These are phyloP conservation scores for Caprella mutica DNA, from an alignment of 2,888 invertebrate species.

Conservation along the genomic window DNA sequence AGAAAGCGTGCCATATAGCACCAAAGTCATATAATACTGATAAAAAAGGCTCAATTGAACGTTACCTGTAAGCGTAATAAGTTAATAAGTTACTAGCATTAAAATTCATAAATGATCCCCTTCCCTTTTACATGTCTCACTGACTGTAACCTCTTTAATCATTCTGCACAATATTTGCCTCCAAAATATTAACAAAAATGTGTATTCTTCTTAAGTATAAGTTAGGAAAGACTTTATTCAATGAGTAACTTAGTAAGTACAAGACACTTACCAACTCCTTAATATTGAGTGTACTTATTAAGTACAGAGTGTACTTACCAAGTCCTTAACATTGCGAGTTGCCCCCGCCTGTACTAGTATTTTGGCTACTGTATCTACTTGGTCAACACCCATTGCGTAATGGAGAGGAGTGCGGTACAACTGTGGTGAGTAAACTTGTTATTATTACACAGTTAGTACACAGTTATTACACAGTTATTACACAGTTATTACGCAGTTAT, in stretches of 20 bases:
- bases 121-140: too few relatives aligned
- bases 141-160: too few relatives aligned
- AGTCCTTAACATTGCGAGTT: slow-evolving; percentile 67
- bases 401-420: slow-evolving; percentile 57
- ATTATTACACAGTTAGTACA: too few relatives aligned
- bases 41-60: too few relatives aligned
- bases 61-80: too few relatives aligned
- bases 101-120: too few relatives aligned
- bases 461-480: too few relatives aligned
- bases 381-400: slow-evolving; percentile 74
- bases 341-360: slow-evolving; percentile 72
- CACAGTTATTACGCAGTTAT: too few relatives aligned
- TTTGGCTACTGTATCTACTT: slow-evolving; percentile 66
- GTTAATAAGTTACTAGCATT: too few relatives aligned
- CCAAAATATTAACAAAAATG: not conserved
- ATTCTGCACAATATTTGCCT: not conserved
- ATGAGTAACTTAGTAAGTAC: not conserved
- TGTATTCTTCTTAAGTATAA: not conserved
- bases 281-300: not conserved
- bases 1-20: not conserved
- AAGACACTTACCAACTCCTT: not conserved
- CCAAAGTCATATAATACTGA: too few relatives aligned
- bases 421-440: too few relatives aligned
- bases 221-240: not conserved
- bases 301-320: slow-evolving; percentile 46